Evolutionary conservation across 2,888 invertebrate species (phyloP).

Genomic region (Lutraria lutraria): DNA sequence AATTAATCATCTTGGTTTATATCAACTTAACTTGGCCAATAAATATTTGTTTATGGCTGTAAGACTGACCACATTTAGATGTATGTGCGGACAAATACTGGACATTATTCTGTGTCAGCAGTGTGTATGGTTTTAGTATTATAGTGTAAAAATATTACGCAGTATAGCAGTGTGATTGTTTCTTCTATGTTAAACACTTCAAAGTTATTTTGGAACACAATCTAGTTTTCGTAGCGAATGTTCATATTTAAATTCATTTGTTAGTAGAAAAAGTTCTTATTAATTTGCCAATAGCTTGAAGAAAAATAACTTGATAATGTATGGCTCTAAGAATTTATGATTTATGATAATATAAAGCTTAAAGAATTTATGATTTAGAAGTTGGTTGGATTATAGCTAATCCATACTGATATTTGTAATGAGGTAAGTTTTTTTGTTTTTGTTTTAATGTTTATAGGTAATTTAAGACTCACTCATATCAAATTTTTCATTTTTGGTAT

Average conservation of each 20-base stretch:
- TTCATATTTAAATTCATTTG: not conserved
- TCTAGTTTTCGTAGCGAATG: not conserved
- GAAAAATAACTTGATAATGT: no score
- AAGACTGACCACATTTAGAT: not conserved
- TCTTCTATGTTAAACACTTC: not conserved
- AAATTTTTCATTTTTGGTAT: no score
- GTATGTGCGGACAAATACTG: not conserved
- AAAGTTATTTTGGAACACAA: not conserved
- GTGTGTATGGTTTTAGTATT: not conserved
- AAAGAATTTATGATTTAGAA: no score
- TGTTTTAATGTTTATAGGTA: no score
- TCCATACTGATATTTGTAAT: no score
- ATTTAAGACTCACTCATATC: no score
- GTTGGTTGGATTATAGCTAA: no score
- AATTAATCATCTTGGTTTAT: constrained; percentile 8
- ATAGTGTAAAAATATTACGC: not conserved
- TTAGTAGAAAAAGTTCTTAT: not conserved
- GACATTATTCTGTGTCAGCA: not conserved
- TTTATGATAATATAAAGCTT: no score
- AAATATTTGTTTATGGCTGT: constrained; percentile 2
- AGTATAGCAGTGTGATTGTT: not conserved
- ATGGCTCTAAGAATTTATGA: no score
- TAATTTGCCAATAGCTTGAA: no score
- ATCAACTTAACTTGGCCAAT: not conserved
- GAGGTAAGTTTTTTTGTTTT: no score